Percentiles rank a stretch among this genome's conserved stretches.
Evolutionary conservation across 1,140 invertebrate species (phyloP).

Genomic region (Ephestia elutella): DNA sequence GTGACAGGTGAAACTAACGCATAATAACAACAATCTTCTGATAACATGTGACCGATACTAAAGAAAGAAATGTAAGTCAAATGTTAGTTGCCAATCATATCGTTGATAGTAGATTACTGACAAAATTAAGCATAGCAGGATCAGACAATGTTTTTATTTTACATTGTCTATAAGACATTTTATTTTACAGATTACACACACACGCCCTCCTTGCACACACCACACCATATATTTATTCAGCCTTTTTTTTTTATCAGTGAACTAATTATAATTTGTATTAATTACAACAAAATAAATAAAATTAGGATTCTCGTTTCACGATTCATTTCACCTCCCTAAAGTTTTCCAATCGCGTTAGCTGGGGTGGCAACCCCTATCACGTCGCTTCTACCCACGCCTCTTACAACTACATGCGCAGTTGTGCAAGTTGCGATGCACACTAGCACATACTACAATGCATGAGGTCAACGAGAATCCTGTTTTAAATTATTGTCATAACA

Average conservation of each 20-base stretch:
- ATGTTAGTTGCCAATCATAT: too few relatives aligned
- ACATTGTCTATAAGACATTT: too few relatives aligned
- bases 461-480: background rate
- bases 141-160: too few relatives aligned
- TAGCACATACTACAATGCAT: slow-evolving; percentile 16
- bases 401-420: slow-evolving; percentile 34
- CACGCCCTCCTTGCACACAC: too few relatives aligned
- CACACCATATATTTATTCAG: too few relatives aligned
- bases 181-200: too few relatives aligned
- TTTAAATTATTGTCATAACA: background rate
- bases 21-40: background rate
- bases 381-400: slow-evolving; percentile 25
- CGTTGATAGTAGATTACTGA: too few relatives aligned
- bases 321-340: slow-evolving; percentile 45
- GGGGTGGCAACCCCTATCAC: slow-evolving; percentile 39
- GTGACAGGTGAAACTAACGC: slow-evolving; percentile 15
- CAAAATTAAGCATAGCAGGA: too few relatives aligned
- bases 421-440: slow-evolving; percentile 31
- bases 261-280: too few relatives aligned
- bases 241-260: too few relatives aligned
- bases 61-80: background rate
- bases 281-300: too few relatives aligned
- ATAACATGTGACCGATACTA: background rate
- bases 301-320: slow-evolving; percentile 21
- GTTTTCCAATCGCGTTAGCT: slow-evolving; percentile 40